Evolutionary conservation across 2,888 invertebrate genomes (phyloP).

Genomic region (Yponomeuta evonymella): DNA sequence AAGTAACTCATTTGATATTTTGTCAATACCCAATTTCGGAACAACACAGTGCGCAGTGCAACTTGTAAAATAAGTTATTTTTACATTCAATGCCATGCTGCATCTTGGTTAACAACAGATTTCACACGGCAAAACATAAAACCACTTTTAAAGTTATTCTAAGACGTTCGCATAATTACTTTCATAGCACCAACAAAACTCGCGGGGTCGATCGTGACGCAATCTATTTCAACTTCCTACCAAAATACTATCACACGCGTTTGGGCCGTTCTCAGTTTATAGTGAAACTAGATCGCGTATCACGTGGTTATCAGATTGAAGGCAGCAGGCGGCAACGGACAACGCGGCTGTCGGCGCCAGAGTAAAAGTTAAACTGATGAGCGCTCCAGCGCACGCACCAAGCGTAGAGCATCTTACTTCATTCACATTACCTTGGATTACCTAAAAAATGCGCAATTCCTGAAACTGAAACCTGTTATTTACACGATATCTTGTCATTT

Average conservation of each 20-base stretch:
- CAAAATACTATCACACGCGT: not conserved
- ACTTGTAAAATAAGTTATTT: too few species aligned
- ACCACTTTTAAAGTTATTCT: not conserved
- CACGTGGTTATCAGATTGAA: not conserved
- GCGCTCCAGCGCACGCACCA: not conserved
- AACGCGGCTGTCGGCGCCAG: not conserved
- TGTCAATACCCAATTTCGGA: too few species aligned
- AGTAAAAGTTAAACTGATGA: not conserved
- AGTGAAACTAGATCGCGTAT: not conserved
- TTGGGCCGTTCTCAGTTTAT: not conserved
- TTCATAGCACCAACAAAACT: not conserved
- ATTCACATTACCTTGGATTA: too few species aligned
- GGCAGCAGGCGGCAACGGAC: not conserved
- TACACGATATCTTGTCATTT: too few species aligned
- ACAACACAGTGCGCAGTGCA: not conserved
- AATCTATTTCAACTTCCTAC: not conserved
- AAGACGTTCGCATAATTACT: not conserved
- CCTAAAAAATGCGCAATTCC: too few species aligned
- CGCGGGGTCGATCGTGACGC: not conserved
- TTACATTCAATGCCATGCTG: not conserved
- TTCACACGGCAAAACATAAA: not conserved
- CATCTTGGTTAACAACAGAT: not conserved
- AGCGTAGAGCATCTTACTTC: not conserved
- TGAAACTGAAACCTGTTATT: too few species aligned
- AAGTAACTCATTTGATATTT: too few species aligned